These are phyloP conservation scores for Luffia ferchaultella DNA, from an alignment of 2,888 invertebrate genomes.

Conservation along the genomic window DNA sequence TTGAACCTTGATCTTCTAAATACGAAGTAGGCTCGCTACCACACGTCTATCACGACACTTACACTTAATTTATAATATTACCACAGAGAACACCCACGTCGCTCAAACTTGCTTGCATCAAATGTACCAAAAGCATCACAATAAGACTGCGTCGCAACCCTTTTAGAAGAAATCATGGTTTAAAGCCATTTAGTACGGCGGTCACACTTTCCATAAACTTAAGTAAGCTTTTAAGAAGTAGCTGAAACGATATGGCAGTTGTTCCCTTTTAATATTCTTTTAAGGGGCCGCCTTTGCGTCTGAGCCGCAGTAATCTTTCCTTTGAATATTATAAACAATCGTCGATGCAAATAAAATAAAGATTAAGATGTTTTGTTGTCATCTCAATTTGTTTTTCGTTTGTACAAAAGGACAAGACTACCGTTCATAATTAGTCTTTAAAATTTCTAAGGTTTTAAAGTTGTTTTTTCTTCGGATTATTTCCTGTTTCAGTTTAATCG, in stretches of 20 bases:
- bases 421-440: background rate
- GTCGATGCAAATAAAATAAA: constrained; percentile 36
- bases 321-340: constrained; percentile 49
- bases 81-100: constrained; percentile 51
- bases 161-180: constrained; percentile 55
- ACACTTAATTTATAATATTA: background rate
- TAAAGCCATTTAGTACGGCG: constrained; percentile 43
- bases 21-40: too few relatives aligned
- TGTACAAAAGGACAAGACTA: constrained; percentile 1
- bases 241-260: constrained; percentile 53
- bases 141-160: constrained; percentile 63
- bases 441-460: too few relatives aligned
- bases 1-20: too few relatives aligned
- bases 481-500: too few relatives aligned
- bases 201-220: constrained; percentile 58
- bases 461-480: too few relatives aligned
- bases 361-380: constrained; percentile 25
- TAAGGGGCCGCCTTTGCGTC: constrained; percentile 52
- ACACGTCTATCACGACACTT: too few relatives aligned
- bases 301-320: constrained; percentile 43
- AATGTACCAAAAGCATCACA: constrained; percentile 49
- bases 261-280: constrained; percentile 57
- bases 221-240: constrained; percentile 60
- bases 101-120: too few relatives aligned
- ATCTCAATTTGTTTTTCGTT: constrained; percentile 37